These are phyloP conservation scores for Ormyrus rosae DNA, from an alignment of 2,888 invertebrate genomes.

Conservation along the genomic window DNA sequence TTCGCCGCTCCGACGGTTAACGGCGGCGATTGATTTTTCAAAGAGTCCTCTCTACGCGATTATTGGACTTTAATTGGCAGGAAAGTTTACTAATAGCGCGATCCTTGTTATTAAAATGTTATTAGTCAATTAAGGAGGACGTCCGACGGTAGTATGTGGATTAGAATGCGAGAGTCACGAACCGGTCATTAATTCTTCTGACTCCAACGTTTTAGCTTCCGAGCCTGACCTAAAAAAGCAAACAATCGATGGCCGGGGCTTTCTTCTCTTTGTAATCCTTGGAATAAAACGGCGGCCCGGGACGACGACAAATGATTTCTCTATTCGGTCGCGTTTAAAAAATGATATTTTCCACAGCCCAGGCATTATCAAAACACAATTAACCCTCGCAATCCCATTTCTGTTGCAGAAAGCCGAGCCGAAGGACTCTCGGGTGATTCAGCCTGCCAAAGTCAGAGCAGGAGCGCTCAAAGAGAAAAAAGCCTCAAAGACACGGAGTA, in stretches of 20 bases:
- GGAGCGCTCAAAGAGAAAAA: conserved; percentile 6
- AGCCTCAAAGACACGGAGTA: conserved; percentile 20
- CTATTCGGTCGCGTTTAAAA: no score
- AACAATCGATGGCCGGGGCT: background rate
- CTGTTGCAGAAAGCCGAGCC: conserved; percentile 43
- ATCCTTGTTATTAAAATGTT: no score
- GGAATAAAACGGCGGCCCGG: no score
- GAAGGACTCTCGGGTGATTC: background rate
- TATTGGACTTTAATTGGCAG: no score
- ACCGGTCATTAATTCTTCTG: conserved; percentile 27
- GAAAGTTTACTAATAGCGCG: no score
- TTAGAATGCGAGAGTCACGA: conserved; percentile 19
- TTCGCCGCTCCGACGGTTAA: no score
- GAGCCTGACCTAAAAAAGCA: background rate
- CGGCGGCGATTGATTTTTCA: no score
- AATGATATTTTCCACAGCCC: no score
- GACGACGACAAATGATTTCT: no score
- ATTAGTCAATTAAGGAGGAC: no score
- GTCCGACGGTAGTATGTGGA: no score
- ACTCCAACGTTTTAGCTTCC: background rate
- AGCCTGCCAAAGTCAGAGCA: background rate
- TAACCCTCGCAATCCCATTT: conserved; percentile 36
- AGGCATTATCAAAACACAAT: conserved; percentile 1
- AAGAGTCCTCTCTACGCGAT: no score
- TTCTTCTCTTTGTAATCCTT: background rate